These are phyloP conservation scores for Drosophila fuyamai DNA, from an alignment of 1,140 invertebrate genomes.

Conservation along the genomic window DNA sequence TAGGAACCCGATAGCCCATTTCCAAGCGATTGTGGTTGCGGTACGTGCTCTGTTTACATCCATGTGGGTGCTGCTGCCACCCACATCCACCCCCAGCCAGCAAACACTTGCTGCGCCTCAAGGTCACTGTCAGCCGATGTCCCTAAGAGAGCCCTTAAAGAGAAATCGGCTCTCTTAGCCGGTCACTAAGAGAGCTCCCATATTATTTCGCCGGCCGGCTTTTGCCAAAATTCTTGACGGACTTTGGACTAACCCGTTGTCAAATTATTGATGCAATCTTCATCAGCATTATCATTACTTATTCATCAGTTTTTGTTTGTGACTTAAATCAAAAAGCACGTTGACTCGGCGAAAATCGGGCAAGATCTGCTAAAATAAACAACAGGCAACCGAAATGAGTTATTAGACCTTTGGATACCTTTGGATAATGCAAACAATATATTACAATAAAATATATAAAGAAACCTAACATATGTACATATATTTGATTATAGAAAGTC, in stretches of 20 bases:
- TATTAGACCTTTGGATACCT: conserved; percentile 6
- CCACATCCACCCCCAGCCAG: background rate
- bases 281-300: conserved; percentile 47
- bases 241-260: conserved; percentile 49
- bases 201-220: conserved; percentile 51
- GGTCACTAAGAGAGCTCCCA: background rate
- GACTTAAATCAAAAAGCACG: conserved; percentile 15
- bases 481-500: too few relatives aligned
- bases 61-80: background rate
- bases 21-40: conserved; percentile 14
- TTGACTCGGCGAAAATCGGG: conserved; percentile 35
- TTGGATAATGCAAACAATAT: background rate
- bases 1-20: conserved; percentile 19
- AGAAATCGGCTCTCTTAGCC: conserved; percentile 10
- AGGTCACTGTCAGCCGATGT: conserved; percentile 49
- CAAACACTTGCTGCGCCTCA: conserved; percentile 27
- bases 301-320: conserved; percentile 47
- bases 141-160: conserved; percentile 9
- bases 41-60: conserved; percentile 40
- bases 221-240: conserved; percentile 30
- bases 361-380: conserved; percentile 9
- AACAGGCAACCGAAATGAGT: background rate
- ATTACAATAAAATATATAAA: too few relatives aligned
- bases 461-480: too few relatives aligned
- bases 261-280: conserved; percentile 54